Conservation (phyloP, 2,113 vertebrate species). For the Scomber japonicus region DNA sequence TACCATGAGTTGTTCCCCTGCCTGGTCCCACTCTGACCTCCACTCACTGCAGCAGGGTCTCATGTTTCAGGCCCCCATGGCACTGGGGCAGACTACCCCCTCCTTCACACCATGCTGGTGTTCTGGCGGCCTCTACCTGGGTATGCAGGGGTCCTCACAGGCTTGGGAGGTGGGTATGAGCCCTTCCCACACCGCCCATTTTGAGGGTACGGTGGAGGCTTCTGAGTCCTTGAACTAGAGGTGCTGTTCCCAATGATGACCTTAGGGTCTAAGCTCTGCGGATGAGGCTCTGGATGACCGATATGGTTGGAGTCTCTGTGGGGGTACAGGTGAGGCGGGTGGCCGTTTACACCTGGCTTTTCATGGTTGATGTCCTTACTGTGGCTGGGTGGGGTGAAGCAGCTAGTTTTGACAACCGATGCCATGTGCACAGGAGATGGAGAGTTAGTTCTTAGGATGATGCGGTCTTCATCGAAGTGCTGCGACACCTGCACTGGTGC, state of each 20-base stretch:
- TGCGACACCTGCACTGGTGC: constrained; percentile 4
- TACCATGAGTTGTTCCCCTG: constrained; percentile 74
- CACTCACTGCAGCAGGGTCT: constrained; percentile 72
- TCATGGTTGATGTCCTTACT: constrained; percentile 53
- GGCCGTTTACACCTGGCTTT: constrained; percentile 63
- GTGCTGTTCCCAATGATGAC: constrained; percentile 66
- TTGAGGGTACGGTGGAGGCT: constrained; percentile 82
- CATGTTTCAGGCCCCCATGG: constrained; percentile 72
- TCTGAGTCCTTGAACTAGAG: constrained; percentile 71
- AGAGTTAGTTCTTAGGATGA: constrained; percentile 76
- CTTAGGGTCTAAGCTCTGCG: constrained; percentile 57
- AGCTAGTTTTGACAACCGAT: constrained; percentile 76
- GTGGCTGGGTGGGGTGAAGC: constrained; percentile 53
- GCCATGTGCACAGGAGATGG: constrained; percentile 77
- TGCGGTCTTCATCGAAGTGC: constrained; percentile 42
- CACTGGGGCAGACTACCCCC: constrained; percentile 62
- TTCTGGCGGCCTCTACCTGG: constrained; percentile 73
- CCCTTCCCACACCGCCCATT: constrained; percentile 78
- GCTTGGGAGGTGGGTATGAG: constrained; percentile 41
- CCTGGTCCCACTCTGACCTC: constrained; percentile 68
- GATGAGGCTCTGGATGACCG: constrained; percentile 40
- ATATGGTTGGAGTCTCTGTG: constrained; percentile 47
- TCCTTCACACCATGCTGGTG: constrained; percentile 81
- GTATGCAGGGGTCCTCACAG: constrained; percentile 65
- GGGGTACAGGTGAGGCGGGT: constrained; percentile 63